Conservation (phyloP, 1,140 invertebrate species). For the Sarcophaga peregrina region DNA sequence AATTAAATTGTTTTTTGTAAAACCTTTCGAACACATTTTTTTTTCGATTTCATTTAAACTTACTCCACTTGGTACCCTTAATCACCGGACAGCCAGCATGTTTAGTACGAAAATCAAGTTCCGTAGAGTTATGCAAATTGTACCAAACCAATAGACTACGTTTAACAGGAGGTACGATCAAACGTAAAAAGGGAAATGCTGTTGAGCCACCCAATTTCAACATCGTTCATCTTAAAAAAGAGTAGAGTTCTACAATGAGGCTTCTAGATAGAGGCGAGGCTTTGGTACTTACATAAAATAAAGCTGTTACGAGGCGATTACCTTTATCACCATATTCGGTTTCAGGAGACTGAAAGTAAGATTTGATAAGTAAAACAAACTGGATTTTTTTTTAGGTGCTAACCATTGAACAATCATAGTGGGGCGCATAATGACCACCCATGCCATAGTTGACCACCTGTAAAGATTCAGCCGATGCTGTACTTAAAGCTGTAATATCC, state of each 20-base stretch:
- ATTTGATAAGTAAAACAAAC: conserved; percentile 63
- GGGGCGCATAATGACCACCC: conserved; percentile 98
- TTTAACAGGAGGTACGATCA: conserved; percentile 85
- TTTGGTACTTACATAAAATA: conserved; percentile 50
- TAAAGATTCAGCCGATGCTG: conserved; percentile 89
- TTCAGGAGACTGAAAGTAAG: conserved; percentile 77
- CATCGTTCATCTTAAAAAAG: conserved; percentile 86
- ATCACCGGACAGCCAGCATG: conserved; percentile 97
- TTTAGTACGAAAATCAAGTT: conserved; percentile 87
- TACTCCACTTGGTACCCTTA: conserved; percentile 92
- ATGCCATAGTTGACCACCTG: conserved; percentile 99
- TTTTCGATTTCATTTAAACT: background rate
- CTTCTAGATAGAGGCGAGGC: too few relatives aligned
- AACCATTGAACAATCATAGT: conserved; percentile 77
- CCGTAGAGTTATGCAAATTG: conserved; percentile 88
- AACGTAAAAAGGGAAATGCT: conserved; percentile 86
- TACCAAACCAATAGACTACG: conserved; percentile 94
- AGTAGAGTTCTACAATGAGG: background rate
- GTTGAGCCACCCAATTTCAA: conserved; percentile 92
- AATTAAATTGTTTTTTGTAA: conserved; percentile 23
- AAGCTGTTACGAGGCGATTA: conserved; percentile 43
- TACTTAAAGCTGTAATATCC: conserved; percentile 83
- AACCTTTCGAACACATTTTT: background rate
- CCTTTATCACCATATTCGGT: conserved; percentile 73
- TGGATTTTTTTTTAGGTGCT: background rate